Base-by-base conservation (phyloP, 2,797 vertebrate species). In the Luscinia luscinia region DNA sequence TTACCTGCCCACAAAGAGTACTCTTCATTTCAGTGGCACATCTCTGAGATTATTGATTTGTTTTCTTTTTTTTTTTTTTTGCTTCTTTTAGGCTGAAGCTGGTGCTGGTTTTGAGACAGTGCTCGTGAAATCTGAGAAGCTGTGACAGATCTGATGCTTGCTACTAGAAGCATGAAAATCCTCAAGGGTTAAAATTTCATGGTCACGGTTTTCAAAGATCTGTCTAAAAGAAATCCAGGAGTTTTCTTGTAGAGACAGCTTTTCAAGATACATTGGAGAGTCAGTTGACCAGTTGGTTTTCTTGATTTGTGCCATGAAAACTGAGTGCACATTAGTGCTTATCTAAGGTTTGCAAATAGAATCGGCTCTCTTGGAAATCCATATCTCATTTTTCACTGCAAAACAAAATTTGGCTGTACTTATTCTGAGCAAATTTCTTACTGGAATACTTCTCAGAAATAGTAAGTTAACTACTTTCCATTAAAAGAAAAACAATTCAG, bases 401-500 rank as follows among this genome's bases (percentile, higher is more conserved):
- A 83, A 73, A 51, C 23, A 82, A 72, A 93, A 58, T 15, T 61
- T 76, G 8, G 3, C 66, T 76, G 11, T 45, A 48, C 21, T 72
- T 89, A n/a, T 70, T 84, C 30, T 85, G 46, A 77, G 5, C 7
- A 86, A 75, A 69, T 72, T 89, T 55, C 38, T 84, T 80, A 34
- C 72, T 87, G 67, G 61, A 94, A 93, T 89, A 84, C 64, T 95
- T 93, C 58, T 95, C 62, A 89, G 89, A 95, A 91, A 24, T 69
- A 85, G 54, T 67, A 48, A 66, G 24, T 85, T 85, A 95, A 97
- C 90, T 67, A 89, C 41, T 87, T 97, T 66, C 46, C 54, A 76
- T 90, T n/a, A 86, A 95, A 93, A 76, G 54, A 73, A 96, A 97
- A 96, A 15, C 72, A 96, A 96, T 96, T 96, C 95, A 91, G 77